Base-by-base conservation (phyloP, 1,140 invertebrate genomes). In the Muscidifurax raptorellus region DNA sequence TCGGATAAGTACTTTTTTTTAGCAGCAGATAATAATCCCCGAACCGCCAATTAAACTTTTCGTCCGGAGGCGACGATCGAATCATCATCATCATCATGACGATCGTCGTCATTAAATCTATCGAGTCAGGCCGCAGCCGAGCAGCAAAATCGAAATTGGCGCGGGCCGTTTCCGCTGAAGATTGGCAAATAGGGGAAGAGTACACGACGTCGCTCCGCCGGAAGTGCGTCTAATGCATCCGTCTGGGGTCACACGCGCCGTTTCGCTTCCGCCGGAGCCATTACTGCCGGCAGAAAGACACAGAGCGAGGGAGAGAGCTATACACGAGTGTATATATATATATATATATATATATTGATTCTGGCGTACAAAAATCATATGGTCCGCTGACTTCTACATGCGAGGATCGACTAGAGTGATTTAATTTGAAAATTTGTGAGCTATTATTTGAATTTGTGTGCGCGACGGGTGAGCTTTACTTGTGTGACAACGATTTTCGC, bases 161-260 rank as follows among this genome's bases (percentile, higher is more conserved):
- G 80, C 59, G 52, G 85, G 69, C 77, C 30, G 82, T 25, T 79
- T 79, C 82, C 82, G 82, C 13, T 32, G 66, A 80, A 59, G 85
- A 87, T 89, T 88, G 82, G 86, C 84, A 85, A 88, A 87, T 80
- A 85, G 85, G 87, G 84, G 77, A 25, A 32, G 27, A 59, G 22
- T 22, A 18, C 52, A 59, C 18, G 52, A 88, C 91, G 92, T 93
- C 91, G 90, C 84, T 89, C 91, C 85, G 86, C 91, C 92, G 92
- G 92, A 93, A 93, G 92, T 93, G 91, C 92, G 92, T 93, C 92
- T 93, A 93, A 93, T 92, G 92, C 92, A 93, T 93, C 92, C 92
- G 92, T 92, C 92, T 93, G 90, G 92, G 92, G 92, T 92, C 91
- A 92, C 91, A 92, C 91, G 91, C 91, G 92, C 91, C 91, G 91